Evolutionary conservation across 1,140 invertebrate genomes (phyloP), one percentile per base, ranked within the genome.

Genomic region (Drosophila parvula): DNA sequence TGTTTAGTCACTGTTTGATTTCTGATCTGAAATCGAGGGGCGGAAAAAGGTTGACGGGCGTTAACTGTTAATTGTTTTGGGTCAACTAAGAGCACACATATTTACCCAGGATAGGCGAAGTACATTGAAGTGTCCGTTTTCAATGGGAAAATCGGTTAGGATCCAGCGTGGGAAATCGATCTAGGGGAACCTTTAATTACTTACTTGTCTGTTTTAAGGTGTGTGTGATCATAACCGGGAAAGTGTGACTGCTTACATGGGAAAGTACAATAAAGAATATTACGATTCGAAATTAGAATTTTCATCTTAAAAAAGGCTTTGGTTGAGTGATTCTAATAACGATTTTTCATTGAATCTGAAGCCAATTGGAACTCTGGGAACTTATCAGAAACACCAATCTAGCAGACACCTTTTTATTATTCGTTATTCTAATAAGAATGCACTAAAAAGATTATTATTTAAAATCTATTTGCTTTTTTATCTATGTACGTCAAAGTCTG

Each of bases 1-100:
- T 86, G 82, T 85, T 85, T 85, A 86, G 82, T 85, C 82, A 85
- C 78, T 85, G 70, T 75, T 59, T 78, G 81, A 83, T 82, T 82
- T 74, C 51, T 61, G 60, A 68, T 50, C 65, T 10, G 3, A 30
- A 22, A 69, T 74, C 70, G 34, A 27, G 27, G 36, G 22, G 27
- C 12, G 44, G 14, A 43, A 60, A 62, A 83, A 82, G 76, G 67
- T 84, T 56, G 74, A 53, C 40, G 30, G 30, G 22, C 48, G 40
- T n/a, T 67, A 45, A 47, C 50, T 27, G 67, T 71, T 71, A 73
- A 73, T 73, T 71, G 65, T 73, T 73, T 71, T 27, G 67, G 69
- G 65, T 70, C 65, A 48, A 48, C 8, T 48, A 22, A 59, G 16
- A 32, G 43, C 12, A 50, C 34, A 48, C 56, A n/a, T 40, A 59